Conservation (phyloP, 2,888 invertebrate species). For the Nezara viridula region DNA sequence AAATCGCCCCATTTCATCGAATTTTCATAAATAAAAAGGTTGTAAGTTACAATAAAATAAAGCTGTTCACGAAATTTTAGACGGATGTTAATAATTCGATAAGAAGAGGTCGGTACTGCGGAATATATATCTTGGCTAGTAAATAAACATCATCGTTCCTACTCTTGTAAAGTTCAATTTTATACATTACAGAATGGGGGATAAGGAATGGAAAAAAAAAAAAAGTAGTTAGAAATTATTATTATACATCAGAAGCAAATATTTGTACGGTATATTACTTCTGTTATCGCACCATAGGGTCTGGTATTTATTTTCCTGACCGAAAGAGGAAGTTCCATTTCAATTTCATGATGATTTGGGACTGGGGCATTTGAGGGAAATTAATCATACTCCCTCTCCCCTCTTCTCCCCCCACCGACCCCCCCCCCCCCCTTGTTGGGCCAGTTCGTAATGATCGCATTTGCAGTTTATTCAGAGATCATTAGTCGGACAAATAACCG, state of each 20-base stretch:
- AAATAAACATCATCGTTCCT: too few relatives aligned
- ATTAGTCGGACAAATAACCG: neutral
- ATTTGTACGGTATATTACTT: neutral
- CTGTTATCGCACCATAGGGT: neutral
- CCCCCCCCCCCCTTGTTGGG: neutral
- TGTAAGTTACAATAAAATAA: too few relatives aligned
- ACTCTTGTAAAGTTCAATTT: neutral
- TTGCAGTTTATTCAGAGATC: constrained; percentile 16
- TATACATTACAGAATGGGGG: too few relatives aligned
- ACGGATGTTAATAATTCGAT: too few relatives aligned
- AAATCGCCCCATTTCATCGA: too few relatives aligned
- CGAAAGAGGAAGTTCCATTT: neutral
- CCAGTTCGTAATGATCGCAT: constrained; percentile 6
- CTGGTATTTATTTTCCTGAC: constrained; percentile 13
- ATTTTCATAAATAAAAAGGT: too few relatives aligned
- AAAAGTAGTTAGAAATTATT: neutral
- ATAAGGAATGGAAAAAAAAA: neutral
- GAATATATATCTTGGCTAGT: too few relatives aligned
- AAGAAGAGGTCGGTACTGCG: too few relatives aligned
- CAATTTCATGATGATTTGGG: neutral
- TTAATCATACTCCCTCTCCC: neutral
- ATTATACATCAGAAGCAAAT: neutral
- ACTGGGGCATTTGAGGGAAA: neutral
- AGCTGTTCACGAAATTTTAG: too few relatives aligned
- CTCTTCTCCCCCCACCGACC: neutral